These are phyloP conservation scores for Butorides virescens DNA, from an alignment of 2,113 vertebrate genomes.

Conservation along the genomic window DNA sequence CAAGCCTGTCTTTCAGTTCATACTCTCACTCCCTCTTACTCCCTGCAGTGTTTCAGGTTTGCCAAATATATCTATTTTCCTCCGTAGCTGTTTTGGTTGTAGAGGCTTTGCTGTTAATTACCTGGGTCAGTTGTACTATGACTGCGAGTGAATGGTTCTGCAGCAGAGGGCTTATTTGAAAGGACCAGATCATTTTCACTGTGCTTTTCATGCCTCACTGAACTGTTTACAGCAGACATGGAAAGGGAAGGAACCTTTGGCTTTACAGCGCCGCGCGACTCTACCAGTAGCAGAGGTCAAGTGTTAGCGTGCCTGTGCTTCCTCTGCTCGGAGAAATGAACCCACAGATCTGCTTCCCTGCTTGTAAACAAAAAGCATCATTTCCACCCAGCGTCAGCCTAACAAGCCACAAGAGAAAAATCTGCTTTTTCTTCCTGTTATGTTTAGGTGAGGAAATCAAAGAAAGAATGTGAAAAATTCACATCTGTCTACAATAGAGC, in stretches of 20 bases:
- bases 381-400: not conserved
- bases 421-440: not conserved
- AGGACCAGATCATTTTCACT: not conserved
- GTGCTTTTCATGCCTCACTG: not conserved
- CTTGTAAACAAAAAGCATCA: slow-evolving; percentile 24
- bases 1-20: not conserved
- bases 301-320: not conserved
- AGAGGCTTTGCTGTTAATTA: not conserved
- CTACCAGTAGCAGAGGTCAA: not conserved
- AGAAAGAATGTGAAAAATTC: slow-evolving; percentile 28
- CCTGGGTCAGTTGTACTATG: not conserved
- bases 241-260: slow-evolving; percentile 14
- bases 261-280: not conserved
- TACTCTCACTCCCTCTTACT: not conserved
- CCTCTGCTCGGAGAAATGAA: not conserved
- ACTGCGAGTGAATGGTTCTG: not conserved
- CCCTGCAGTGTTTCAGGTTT: not conserved
- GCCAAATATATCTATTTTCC: not conserved
- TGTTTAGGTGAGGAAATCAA: not conserved
- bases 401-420: not conserved
- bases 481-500: not conserved
- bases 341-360: not conserved
- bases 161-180: not conserved
- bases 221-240: not conserved
- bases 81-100: not conserved